Evolutionary conservation across 2,797 vertebrate species (phyloP), one percentile per base, ranked within the genome.

Genomic region (Lepus townsendii): DNA sequence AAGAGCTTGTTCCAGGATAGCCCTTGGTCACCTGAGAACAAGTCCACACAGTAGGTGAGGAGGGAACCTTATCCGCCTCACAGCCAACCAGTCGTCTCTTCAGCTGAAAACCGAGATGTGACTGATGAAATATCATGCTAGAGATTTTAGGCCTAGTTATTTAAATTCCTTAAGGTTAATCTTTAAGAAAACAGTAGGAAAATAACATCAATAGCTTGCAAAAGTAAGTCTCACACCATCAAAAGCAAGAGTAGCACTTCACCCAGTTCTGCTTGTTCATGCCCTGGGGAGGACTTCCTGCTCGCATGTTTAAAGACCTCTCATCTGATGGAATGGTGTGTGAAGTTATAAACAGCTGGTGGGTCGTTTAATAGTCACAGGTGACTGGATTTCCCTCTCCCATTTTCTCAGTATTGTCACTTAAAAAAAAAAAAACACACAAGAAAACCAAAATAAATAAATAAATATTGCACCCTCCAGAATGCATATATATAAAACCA

Each of bases 61-160:
- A 68, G 14, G 30, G 52, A 24, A 47, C 27, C 2, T 68, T 26
- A 80, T 93, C 84, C 95, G 35, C 0, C 63, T 87, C 73, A 84
- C 80, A 97, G 95, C 94, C 95, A 95, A 95, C 71, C 62, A 2
- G 72, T 75, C 87, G 47, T 92, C 69, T n/a, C 86, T 42, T 93
- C 65, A 26, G 73, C 92, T 96, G 92, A 96, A 93, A 88, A 95
- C 80, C 86, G 93, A 97, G 92, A 97, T 91, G 95, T 82, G 95
- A 97, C 13, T 93, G 86, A 96, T 97, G 97, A 96, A 97, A 95
- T 97, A 96, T 93, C 0, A 0, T 96, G 93, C 93, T 80, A 95
- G 96, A 97, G 96, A 97, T 96, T 97, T 97, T 96, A 95, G 96
- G 96, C 93, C 90, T 98, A 97, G 98, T 97, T 97, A 97, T 96